These are phyloP conservation scores for Parus major DNA, from an alignment of 2,113 vertebrate species.

Conservation along the genomic window DNA sequence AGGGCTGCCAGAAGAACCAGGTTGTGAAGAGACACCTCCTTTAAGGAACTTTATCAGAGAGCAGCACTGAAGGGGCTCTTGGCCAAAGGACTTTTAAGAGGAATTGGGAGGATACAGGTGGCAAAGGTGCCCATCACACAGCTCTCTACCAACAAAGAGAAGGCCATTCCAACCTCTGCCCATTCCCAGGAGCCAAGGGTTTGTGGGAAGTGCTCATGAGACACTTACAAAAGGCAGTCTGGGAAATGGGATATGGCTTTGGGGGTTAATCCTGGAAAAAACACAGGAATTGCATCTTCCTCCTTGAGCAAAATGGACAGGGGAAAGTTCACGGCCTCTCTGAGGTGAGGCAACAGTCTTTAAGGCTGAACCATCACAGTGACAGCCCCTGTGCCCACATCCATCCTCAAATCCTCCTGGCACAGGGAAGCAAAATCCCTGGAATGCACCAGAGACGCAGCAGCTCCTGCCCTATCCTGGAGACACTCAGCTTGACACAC, in stretches of 20 bases:
- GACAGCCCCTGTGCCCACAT: neutral
- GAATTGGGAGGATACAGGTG: neutral
- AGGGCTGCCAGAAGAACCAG: neutral
- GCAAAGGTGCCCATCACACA: neutral
- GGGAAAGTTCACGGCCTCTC: neutral
- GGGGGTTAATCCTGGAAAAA: neutral
- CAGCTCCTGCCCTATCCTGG: neutral
- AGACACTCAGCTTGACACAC: neutral
- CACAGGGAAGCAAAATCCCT: neutral
- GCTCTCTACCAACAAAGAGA: neutral
- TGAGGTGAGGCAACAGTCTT: neutral
- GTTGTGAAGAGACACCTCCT: neutral
- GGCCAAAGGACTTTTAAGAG: neutral
- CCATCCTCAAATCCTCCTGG: neutral
- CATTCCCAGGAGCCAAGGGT: neutral
- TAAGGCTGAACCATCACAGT: neutral
- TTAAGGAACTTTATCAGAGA: neutral
- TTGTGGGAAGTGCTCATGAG: neutral
- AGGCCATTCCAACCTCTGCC: neutral
- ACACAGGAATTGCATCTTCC: neutral
- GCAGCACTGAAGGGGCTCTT: neutral
- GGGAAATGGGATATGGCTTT: neutral
- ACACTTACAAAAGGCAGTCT: neutral
- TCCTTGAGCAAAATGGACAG: accelerated
- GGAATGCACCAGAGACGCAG: neutral